Base-by-base conservation (phyloP, 2,888 invertebrate species). In the Siphlonurus alternatus region DNA sequence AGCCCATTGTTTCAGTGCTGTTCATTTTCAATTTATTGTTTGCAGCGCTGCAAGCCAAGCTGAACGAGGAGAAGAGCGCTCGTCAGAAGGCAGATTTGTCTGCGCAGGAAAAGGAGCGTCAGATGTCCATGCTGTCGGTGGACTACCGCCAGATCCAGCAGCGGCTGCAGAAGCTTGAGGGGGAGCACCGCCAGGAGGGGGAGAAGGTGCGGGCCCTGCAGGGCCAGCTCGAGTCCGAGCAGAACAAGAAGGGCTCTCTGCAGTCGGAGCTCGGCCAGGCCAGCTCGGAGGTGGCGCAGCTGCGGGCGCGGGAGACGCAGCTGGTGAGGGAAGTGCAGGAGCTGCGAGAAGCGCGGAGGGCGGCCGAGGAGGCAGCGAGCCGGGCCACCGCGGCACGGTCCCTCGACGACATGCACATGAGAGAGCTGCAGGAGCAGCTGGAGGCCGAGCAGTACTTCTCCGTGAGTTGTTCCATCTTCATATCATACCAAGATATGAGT, bases 371-470 rank as follows among this genome's bases (percentile, higher is more conserved):
- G 68, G 89, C 90, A 71, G 76, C 90, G 59, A 81, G 84, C 69
- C 86, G 85, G 73, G 75, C 89, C 23, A 88, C 87, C 73, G 82
- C 86, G 70, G 79, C 81, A 65, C 79, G 83, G 64, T 83, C 84
- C 64, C 81, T 84, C 25, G 85, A 84, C 71, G 83, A 87, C 67
- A 75, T 86, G 56, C 85, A 85, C 70, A 88, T 92, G 79, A 93
- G 93, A 73, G 97, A 98, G 75, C 79, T 97, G 51, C 92, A 95
- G 71, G 94, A 95, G 69, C 95, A 95, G 74, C 78, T 96, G 64
- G 97, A 97, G 77, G 92, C 92, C 53, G 96, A 98, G 76, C 94
- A 94, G 76, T 93, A 94, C 76, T 97, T 97, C 78, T 89, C 93
- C 70, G 84, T 84, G 73, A n/a, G n/a, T n/a, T 75, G 78, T 73